Conservation (phyloP, 2,797 vertebrate genomes). For the Lepilemur septentrionalis region DNA sequence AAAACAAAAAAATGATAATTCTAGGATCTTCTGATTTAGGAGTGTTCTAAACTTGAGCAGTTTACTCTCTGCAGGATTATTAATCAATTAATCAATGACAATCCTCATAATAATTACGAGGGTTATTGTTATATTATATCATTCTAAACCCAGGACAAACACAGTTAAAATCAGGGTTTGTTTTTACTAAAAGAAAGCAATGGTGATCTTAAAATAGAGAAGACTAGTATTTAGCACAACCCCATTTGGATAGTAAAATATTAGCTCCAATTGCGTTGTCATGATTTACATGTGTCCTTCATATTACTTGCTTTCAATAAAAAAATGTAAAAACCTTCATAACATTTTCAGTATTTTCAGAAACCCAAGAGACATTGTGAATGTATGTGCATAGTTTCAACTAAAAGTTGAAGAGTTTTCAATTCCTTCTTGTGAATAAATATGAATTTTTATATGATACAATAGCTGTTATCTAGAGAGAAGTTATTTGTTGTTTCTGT, state of each 20-base stretch:
- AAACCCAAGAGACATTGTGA: conserved; percentile 21
- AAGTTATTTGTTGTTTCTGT: conserved; percentile 65
- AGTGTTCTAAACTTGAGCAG: neutral
- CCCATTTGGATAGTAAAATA: conserved; percentile 33
- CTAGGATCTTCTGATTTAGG: neutral
- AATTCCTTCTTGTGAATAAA: conserved; percentile 46
- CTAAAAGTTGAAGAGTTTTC: conserved; percentile 53
- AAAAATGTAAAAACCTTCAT: conserved; percentile 3
- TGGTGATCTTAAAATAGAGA: neutral
- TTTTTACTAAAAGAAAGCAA: neutral
- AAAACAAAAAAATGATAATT: neutral
- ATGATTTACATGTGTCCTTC: conserved; percentile 21
- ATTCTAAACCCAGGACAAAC: neutral
- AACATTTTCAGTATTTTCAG: conserved; percentile 54
- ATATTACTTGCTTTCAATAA: neutral
- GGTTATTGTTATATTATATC: neutral
- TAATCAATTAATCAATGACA: no score
- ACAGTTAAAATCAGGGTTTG: neutral
- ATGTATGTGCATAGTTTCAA: neutral
- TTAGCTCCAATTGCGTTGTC: neutral
- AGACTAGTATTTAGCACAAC: neutral
- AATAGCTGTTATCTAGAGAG: conserved; percentile 55
- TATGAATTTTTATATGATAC: conserved; percentile 67
- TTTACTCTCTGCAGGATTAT: neutral
- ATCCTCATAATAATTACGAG: neutral